These are phyloP conservation scores for Plebejus anna DNA, from an alignment of 2,888 invertebrate species.

Conservation along the genomic window DNA sequence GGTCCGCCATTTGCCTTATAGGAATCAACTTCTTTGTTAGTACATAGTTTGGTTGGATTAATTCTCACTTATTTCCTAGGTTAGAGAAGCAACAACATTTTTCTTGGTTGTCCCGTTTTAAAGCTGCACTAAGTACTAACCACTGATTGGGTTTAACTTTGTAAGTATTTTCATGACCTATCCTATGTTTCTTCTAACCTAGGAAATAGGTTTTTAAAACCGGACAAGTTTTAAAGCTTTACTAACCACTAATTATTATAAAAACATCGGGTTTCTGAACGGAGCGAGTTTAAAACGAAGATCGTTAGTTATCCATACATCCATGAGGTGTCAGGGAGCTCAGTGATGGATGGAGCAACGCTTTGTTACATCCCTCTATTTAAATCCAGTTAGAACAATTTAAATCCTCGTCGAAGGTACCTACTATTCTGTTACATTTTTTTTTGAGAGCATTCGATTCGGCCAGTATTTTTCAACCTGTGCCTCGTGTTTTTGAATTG, in stretches of 20 bases:
- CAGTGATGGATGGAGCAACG: neutral
- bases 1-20: too few species aligned
- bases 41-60: too few species aligned
- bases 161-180: too few species aligned
- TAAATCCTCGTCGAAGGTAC: neutral
- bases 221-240: neutral
- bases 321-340: neutral
- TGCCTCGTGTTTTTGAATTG: too few species aligned
- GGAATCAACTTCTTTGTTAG: too few species aligned
- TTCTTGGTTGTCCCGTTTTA: too few species aligned
- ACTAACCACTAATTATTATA: neutral
- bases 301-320: slow-evolving; percentile 10
- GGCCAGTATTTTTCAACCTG: neutral
- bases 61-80: too few species aligned
- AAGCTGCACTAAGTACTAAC: too few species aligned
- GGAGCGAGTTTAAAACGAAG: neutral
- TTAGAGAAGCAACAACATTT: too few species aligned
- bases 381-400: neutral
- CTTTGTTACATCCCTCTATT: neutral
- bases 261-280: neutral
- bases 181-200: too few species aligned
- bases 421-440: neutral
- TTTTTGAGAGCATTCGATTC: neutral
- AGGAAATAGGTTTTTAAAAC: too few species aligned
- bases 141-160: too few species aligned